These are phyloP conservation scores for Drosophila santomea DNA, from an alignment of 1,140 invertebrate species.

Conservation along the genomic window DNA sequence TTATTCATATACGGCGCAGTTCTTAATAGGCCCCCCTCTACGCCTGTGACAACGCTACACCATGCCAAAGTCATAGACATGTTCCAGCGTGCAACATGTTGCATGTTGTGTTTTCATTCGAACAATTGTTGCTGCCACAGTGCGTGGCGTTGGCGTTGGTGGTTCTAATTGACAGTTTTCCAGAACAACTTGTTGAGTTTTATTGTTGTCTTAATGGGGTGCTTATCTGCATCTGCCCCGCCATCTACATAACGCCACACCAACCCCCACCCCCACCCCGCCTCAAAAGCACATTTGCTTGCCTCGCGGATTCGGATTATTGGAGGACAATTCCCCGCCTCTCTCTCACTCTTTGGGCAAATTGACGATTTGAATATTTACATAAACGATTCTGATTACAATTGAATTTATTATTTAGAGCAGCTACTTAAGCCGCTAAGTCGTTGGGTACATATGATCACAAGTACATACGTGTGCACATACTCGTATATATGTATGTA, in stretches of 20 bases:
- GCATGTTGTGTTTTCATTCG: conserved; percentile 74
- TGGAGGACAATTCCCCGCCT: conserved; percentile 23
- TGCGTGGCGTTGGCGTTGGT: neutral
- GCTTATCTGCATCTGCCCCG: conserved; percentile 11
- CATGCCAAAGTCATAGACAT: neutral
- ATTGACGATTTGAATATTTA: conserved; percentile 38
- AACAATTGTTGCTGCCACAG: conserved; percentile 67
- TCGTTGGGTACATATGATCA: neutral
- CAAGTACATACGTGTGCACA: neutral
- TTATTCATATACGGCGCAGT: no score
- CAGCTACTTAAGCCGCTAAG: conserved; percentile 42
- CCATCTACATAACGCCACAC: neutral
- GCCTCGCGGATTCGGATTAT: conserved; percentile 20
- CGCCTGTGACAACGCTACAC: conserved; percentile 8
- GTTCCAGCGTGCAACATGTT: conserved; percentile 60
- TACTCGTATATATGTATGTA: no score
- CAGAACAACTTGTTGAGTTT: conserved; percentile 72
- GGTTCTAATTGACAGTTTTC: conserved; percentile 68
- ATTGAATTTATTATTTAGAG: conserved; percentile 69
- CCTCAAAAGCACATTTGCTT: neutral
- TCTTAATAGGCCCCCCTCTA: neutral
- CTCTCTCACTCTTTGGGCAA: neutral
- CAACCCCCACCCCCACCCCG: neutral
- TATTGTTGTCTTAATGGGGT: conserved; percentile 57
- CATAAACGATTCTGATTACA: conserved; percentile 49